Evolutionary conservation across 2,113 vertebrate species (phyloP).

Genomic region (Todiramphus saurophagus): DNA sequence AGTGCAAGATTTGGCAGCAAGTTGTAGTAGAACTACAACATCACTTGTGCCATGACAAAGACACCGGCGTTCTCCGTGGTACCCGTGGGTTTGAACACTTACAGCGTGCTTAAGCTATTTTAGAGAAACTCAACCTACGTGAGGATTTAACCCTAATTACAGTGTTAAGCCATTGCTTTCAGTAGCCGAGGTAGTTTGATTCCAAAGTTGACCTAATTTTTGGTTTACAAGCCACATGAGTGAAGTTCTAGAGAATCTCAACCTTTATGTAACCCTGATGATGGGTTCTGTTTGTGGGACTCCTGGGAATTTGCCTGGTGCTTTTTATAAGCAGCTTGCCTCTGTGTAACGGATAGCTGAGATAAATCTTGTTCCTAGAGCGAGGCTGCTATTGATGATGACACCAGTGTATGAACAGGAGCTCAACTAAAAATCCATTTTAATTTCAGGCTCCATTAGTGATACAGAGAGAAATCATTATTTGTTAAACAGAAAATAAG

Average conservation of each 20-base stretch:
- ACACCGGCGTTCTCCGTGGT: rapidly evolving
- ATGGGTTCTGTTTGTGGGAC: not conserved
- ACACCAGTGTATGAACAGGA: not conserved
- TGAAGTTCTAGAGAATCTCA: not conserved
- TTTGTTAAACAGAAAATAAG: slow-evolving; percentile 48
- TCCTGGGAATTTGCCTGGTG: not conserved
- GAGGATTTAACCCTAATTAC: not conserved
- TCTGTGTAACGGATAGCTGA: not conserved
- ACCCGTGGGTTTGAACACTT: not conserved
- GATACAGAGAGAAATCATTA: slow-evolving; percentile 43
- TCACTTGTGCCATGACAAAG: not conserved
- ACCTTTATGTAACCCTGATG: not conserved
- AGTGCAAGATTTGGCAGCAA: not conserved
- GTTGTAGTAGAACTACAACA: not conserved
- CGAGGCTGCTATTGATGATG: not conserved
- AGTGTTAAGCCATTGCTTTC: not conserved
- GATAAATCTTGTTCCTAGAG: slow-evolving; percentile 26
- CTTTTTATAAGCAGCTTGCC: not conserved
- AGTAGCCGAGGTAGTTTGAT: not conserved
- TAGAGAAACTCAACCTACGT: rapidly evolving
- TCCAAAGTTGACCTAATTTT: not conserved
- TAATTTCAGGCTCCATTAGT: slow-evolving; percentile 59
- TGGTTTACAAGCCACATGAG: not conserved
- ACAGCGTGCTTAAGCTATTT: rapidly evolving
- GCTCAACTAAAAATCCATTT: slow-evolving; percentile 57